These are phyloP conservation scores for Acrocyrtus sp. DNA, from an alignment of 2,888 invertebrate genomes.

Conservation along the genomic window DNA sequence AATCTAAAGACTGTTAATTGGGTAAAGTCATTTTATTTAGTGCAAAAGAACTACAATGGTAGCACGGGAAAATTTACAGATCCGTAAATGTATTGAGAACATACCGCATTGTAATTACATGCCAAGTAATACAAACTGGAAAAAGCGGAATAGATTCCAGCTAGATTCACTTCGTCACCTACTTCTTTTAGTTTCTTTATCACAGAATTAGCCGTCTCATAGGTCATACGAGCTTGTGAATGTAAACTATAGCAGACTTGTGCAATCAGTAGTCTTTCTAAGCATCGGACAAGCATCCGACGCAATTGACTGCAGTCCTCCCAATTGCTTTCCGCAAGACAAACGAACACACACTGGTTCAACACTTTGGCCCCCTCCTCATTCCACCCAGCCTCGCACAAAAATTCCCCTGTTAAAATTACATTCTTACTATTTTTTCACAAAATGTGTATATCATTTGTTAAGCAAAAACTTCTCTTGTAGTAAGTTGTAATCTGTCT, in stretches of 20 bases:
- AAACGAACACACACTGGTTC: constrained; percentile 75
- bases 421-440: too few species aligned
- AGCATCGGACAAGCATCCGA: too few species aligned
- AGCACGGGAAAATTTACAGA: background rate
- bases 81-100: constrained; percentile 61
- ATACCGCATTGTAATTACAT: constrained; percentile 85
- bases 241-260: constrained; percentile 86
- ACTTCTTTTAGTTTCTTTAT: constrained; percentile 69
- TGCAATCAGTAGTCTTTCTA: constrained; percentile 86
- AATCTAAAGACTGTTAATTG: constrained; percentile 73
- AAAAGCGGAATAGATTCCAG: constrained; percentile 84
- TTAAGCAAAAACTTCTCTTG: background rate
- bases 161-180: constrained; percentile 70
- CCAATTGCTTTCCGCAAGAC: constrained; percentile 66
- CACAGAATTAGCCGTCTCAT: constrained; percentile 71
- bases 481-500: background rate
- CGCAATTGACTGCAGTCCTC: constrained; percentile 74
- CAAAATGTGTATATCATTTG: too few species aligned
- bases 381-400: constrained; percentile 91
- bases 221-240: constrained; percentile 79
- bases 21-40: background rate
- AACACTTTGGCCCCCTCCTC: constrained; percentile 80
- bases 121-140: constrained; percentile 84
- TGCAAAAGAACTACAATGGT: background rate
- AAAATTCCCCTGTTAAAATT: constrained; percentile 71